Conservation (phyloP, 2,113 vertebrate genomes). For the Zosterops hypoxanthus region DNA sequence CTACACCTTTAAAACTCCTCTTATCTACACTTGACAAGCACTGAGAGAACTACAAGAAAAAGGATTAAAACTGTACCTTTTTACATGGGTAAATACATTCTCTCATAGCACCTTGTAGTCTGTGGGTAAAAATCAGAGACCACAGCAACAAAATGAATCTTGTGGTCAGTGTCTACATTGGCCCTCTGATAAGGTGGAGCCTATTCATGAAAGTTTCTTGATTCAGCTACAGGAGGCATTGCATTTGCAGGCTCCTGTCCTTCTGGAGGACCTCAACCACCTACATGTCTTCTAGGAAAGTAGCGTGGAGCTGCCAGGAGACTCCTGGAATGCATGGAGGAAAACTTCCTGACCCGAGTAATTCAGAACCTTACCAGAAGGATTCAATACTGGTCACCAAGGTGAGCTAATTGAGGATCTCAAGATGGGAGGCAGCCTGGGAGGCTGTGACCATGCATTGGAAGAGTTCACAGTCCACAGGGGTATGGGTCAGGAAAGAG, state of each 20-base stretch:
- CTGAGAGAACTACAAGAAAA: neutral
- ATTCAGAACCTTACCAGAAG: neutral
- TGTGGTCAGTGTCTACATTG: rapidly evolving
- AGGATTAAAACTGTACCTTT: neutral
- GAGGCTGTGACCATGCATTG: no score
- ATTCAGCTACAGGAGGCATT: neutral
- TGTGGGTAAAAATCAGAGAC: neutral
- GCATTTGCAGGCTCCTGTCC: neutral
- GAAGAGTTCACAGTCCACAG: neutral
- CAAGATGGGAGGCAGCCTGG: neutral
- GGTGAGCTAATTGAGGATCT: neutral
- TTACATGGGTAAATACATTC: neutral
- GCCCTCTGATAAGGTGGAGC: no score
- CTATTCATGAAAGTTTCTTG: neutral
- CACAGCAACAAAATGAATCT: neutral
- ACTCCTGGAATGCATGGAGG: neutral
- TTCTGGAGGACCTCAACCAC: neutral
- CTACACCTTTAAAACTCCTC: neutral
- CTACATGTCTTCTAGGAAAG: neutral
- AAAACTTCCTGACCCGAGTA: neutral
- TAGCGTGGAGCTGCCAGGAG: neutral
- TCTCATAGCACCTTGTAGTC: neutral
- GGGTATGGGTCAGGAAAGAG: neutral
- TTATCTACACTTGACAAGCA: neutral
- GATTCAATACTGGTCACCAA: neutral